phyloP scores from a whole-genome alignment of 2,888 invertebrate genomes.

The Galerucella calmariensis region DNA sequence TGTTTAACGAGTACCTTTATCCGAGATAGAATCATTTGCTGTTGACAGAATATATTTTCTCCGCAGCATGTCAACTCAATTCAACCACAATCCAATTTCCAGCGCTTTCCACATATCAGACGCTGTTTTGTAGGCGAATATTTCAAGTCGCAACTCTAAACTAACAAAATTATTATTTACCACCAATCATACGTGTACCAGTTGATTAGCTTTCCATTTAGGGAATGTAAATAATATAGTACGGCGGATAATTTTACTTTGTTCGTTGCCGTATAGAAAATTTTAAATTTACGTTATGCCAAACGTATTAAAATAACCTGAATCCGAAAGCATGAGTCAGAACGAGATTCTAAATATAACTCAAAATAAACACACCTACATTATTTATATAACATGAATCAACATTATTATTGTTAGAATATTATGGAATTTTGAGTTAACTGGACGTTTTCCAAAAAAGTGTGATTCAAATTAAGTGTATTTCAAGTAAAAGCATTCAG shows the following conservation, averaged over 20 bases:
- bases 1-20: background rate
- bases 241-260: no score
- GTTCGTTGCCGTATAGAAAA: no score
- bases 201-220: no score
- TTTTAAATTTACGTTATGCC: background rate
- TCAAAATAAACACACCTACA: slow-evolving; percentile 17
- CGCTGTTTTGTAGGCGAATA: no score
- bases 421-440: background rate
- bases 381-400: slow-evolving; percentile 13
- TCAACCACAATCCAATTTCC: background rate
- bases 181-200: no score
- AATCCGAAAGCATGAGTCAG: background rate
- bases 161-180: no score
- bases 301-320: background rate
- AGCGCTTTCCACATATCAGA: background rate
- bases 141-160: no score
- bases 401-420: slow-evolving; percentile 1
- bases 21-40: background rate
- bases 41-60: background rate
- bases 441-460: slow-evolving; percentile 27
- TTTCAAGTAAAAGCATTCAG: background rate
- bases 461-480: background rate
- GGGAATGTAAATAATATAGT: no score
- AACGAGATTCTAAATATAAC: slow-evolving; percentile 4
- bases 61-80: background rate